phyloP scores from a whole-genome alignment of 1,140 invertebrate species.

The Brachionus sp. region DNA sequence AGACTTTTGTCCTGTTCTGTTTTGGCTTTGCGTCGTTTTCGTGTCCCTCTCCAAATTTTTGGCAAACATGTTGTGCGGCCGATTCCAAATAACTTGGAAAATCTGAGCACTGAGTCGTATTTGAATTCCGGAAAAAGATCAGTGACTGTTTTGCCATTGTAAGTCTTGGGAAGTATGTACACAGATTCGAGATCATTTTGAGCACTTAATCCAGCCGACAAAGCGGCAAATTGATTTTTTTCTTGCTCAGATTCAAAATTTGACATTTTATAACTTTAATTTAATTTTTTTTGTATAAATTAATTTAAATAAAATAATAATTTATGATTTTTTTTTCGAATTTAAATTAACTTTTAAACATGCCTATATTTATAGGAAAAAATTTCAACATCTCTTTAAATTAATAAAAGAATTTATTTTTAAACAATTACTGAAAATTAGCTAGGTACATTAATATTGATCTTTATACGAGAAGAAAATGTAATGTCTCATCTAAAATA shows the following conservation, averaged over 20 bases:
- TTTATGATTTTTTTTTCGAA: not conserved
- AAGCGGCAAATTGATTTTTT: constrained; percentile 10
- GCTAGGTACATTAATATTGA: too few relatives aligned
- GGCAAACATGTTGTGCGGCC: constrained; percentile 4
- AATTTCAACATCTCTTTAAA: too few relatives aligned
- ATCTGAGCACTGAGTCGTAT: constrained; percentile 21
- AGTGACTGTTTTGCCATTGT: constrained; percentile 37
- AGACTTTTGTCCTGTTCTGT: not conserved
- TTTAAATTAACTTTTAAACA: not conserved
- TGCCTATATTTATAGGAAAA: too few relatives aligned
- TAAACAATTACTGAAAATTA: too few relatives aligned
- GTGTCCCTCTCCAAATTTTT: constrained; percentile 21
- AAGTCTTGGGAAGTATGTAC: constrained; percentile 27
- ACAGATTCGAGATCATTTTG: constrained; percentile 20
- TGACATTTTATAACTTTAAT: not conserved
- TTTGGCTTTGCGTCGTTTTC: not conserved
- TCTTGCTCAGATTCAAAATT: constrained; percentile 34
- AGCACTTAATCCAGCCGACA: not conserved
- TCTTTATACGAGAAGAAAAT: too few relatives aligned
- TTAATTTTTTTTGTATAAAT: not conserved
- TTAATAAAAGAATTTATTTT: too few relatives aligned
- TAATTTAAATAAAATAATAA: not conserved
- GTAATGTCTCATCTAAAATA: too few relatives aligned
- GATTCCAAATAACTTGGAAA: constrained; percentile 36
- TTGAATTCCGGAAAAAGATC: constrained; percentile 45